Base-by-base conservation (phyloP, 2,797 vertebrate genomes). In the Peromyscus attwateri region DNA sequence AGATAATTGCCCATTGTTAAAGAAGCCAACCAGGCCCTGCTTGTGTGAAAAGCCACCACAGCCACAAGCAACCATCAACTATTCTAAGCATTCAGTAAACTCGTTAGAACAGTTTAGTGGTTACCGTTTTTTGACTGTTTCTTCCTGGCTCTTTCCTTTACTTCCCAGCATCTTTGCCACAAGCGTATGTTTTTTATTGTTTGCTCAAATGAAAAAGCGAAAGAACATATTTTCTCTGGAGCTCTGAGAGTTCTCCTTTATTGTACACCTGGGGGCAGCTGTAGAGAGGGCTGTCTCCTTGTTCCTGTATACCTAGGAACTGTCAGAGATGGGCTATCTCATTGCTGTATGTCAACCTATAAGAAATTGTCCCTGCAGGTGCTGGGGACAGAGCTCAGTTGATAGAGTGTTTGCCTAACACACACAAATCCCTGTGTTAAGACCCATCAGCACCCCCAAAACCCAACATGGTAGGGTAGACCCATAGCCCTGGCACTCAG, bases 131-230 rank as follows among this genome's bases (percentile, higher is more conserved):
- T 94, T 71, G n/a, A 19, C 10, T 89, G 2, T 92, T 89, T 96
- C 71, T 95, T 81, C 23, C 81, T 88, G 0, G 46, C 37, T 68
- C 9, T 80, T 71, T 71, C 9, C 5, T n/a, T 29, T 76, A 93
- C 57, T 62, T 85, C 77, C 43, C 2, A 0, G 23, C 21, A 70
- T 8, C 8, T 96, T 52, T 57, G 37, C 40, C 17, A 80, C 43
- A 73, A 40, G 31, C 37, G 64, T 64, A 68, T 1, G 16, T 81
- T 79, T 84, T 91, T 87, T 34, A 37, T 76, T 81, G 34, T 68
- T 7, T 88, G 31, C 55, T 94, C 79, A 97, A 55, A 31, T 66
- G 90, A 92, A 95, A 93, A 82, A 60, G 73, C 27, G 60, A 77
- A 0, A 57, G 60, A 31, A 92, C 43, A 31, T 46, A 25, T 8